Percentiles rank a stretch among this genome's conserved stretches.
These are phyloP conservation scores for Tenebrosternarchus preto DNA, from an alignment of 2,113 vertebrate species.

Conservation along the genomic window DNA sequence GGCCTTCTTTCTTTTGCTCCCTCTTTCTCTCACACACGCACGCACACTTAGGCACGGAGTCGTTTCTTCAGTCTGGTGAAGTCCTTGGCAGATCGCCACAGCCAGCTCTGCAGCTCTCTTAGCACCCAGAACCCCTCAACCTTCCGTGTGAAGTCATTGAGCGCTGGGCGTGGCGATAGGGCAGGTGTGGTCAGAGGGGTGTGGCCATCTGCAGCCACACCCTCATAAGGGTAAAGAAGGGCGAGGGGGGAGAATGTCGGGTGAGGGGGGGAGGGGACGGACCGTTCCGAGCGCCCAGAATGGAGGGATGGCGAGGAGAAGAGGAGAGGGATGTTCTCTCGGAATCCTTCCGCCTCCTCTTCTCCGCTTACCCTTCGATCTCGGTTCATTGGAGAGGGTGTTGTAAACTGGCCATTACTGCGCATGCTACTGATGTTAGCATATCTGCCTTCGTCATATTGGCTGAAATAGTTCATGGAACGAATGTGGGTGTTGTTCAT, in stretches of 20 bases:
- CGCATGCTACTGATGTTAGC: constrained; percentile 19
- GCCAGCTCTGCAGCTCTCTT: constrained; percentile 95
- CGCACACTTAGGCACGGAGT: constrained; percentile 65
- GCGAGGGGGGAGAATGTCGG: constrained; percentile 71
- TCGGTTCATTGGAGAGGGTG: constrained; percentile 49
- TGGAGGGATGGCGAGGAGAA: constrained; percentile 53
- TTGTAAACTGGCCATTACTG: constrained; percentile 5
- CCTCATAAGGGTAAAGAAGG: constrained; percentile 70
- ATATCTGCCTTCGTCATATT: constrained; percentile 22
- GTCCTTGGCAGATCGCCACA: constrained; percentile 96
- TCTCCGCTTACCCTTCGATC: constrained; percentile 21
- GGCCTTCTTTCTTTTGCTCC: too few species aligned
- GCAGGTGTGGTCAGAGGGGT: constrained; percentile 64
- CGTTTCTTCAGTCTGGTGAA: constrained; percentile 94
- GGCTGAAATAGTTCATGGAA: constrained; percentile 32
- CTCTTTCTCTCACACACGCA: background rate
- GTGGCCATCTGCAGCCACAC: constrained; percentile 61
- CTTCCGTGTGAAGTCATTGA: constrained; percentile 90
- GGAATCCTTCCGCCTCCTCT: constrained; percentile 22
- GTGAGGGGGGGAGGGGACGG: constrained; percentile 68
- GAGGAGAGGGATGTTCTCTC: constrained; percentile 42
- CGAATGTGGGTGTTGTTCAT: constrained; percentile 32
- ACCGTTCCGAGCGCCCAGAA: constrained; percentile 62
- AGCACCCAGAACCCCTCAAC: constrained; percentile 97
- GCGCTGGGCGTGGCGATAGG: constrained; percentile 62